These are phyloP conservation scores for Corythaeola cristata DNA, from an alignment of 2,113 vertebrate genomes.

Conservation along the genomic window DNA sequence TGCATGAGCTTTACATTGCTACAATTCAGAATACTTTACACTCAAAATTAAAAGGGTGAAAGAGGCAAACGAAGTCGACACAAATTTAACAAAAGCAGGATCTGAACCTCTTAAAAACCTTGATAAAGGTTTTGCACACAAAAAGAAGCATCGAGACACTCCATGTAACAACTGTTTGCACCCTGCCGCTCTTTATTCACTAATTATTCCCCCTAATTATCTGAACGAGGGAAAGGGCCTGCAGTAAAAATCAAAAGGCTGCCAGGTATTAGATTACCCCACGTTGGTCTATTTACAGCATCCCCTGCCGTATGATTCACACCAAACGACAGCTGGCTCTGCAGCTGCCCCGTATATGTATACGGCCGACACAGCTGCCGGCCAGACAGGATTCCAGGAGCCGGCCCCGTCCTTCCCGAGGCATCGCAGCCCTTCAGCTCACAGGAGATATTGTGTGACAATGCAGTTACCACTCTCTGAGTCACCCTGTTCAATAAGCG, in stretches of 20 bases:
- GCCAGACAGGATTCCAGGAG: constrained; percentile 85
- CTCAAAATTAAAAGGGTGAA: neutral
- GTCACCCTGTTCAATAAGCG: neutral
- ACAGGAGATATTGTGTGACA: constrained; percentile 15
- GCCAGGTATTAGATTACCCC: constrained; percentile 89
- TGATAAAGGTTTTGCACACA: neutral
- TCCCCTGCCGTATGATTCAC: constrained; percentile 87
- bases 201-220: constrained; percentile 37
- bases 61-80: neutral
- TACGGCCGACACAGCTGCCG: constrained; percentile 88
- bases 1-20: neutral
- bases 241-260: constrained; percentile 84
- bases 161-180: neutral
- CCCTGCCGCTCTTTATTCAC: neutral
- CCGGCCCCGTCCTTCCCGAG: constrained; percentile 81
- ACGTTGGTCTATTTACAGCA: constrained; percentile 89
- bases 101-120: neutral
- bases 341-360: constrained; percentile 92
- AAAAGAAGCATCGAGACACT: neutral
- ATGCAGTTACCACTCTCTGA: neutral
- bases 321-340: constrained; percentile 90
- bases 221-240: constrained; percentile 35
- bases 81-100: neutral
- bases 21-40: neutral
- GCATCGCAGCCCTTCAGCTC: constrained; percentile 52